phyloP scores from a whole-genome alignment of 2,113 vertebrate species.

The Scytalopus superciliaris region DNA sequence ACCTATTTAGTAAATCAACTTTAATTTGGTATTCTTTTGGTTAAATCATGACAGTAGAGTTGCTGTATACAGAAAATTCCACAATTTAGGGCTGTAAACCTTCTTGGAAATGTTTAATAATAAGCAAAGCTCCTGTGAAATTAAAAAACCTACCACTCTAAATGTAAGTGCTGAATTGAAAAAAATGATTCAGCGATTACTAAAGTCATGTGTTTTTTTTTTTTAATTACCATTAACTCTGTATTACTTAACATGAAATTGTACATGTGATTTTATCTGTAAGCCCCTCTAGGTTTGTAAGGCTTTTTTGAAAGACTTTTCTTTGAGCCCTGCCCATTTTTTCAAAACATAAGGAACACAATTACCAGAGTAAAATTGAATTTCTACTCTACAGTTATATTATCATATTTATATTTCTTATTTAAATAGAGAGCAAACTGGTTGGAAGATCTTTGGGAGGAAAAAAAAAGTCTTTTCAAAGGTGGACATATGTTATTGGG shows the following conservation, averaged over 20 bases:
- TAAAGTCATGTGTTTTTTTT: background rate
- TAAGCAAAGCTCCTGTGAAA: slow-evolving; percentile 58
- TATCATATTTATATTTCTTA: background rate
- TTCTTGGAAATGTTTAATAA: slow-evolving; percentile 62
- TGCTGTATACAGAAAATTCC: slow-evolving; percentile 51
- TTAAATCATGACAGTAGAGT: slow-evolving; percentile 71
- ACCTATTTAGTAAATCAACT: slow-evolving; percentile 82
- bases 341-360: background rate
- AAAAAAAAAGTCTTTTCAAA: background rate
- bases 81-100: slow-evolving; percentile 61
- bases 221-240: slow-evolving; percentile 68
- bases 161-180: slow-evolving; percentile 42
- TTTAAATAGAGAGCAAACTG: slow-evolving; percentile 48
- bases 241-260: slow-evolving; percentile 45
- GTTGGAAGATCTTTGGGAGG: background rate
- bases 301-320: background rate
- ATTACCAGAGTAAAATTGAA: background rate
- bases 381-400: background rate
- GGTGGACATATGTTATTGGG: slow-evolving; percentile 7
- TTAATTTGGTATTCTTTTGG: slow-evolving; percentile 79
- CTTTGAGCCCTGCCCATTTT: background rate
- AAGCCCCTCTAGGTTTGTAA: slow-evolving; percentile 37
- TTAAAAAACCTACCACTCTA: slow-evolving; percentile 32
- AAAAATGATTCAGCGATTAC: slow-evolving; percentile 58
- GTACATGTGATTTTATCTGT: slow-evolving; percentile 49